Evolutionary conservation across 2,797 vertebrate genomes (phyloP), one percentile per base, ranked within the genome.

Genomic region (Triplophysa bombifrons): DNA sequence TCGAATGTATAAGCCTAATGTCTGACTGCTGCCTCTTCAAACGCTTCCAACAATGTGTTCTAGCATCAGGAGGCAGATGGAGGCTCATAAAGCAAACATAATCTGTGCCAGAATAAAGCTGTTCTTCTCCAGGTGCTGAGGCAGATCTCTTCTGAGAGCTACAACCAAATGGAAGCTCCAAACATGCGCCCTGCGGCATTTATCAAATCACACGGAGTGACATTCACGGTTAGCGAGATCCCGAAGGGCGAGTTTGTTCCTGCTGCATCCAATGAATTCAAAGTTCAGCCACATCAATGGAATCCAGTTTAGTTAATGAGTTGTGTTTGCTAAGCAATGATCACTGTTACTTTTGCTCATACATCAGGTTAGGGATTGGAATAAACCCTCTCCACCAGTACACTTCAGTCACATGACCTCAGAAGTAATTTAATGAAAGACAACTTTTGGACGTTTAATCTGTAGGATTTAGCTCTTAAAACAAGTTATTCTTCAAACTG

Each of bases 21-120:
- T 58, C 20, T 44, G 48, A 44, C 20, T 58, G 34, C 74, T 55
- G 20, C 19, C 60, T 41, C 27, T 63, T 19, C 58, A 78, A 78
- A 78, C 19, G 27, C n/a, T 38, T 53, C 30, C 13, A 69, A 69
- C 65, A 69, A 61, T 27, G 46, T 66, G 27, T 34, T 60, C 56
- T 27, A 30, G 25, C 76, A 78, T 61, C 76, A 70, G 53, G 44
- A 51, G 66, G 67, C 76, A 71, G 76, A 78, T 71, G 68, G 58
- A 38, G 30, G 53, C 67, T 71, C 56, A 63, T 38, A 78, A 71
- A 78, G 46, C 67, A 78, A 78, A 78, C 48, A 78, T n/a, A 78
- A 64, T 63, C 76, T 27, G 46, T 71, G 68, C 76, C 76, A 78
- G 67, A 78, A 64, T 70, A 71, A 78, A 78, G 68, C 68, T 61